Percentiles rank a stretch among this genome's conserved stretches.
These are phyloP conservation scores for Ceratotherium simum DNA, from an alignment of 2,113 vertebrate genomes.

Conservation along the genomic window DNA sequence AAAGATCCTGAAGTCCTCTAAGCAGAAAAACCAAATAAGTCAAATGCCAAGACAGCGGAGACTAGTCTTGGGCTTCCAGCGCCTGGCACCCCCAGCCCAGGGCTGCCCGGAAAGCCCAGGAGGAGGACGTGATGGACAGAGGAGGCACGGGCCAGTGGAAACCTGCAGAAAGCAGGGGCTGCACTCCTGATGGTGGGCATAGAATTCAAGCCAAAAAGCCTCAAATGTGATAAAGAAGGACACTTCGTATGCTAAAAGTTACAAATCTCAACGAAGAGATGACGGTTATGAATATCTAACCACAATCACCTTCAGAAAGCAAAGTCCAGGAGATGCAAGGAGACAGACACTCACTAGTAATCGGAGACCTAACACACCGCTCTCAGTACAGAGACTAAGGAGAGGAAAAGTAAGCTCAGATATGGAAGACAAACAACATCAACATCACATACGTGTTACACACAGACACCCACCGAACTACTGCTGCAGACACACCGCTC, in stretches of 20 bases:
- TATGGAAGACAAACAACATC: too few relatives aligned
- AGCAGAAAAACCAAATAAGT: not conserved
- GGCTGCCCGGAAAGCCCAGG: too few relatives aligned
- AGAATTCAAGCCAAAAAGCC: not conserved
- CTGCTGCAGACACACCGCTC: rapidly evolving
- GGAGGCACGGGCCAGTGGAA: not conserved
- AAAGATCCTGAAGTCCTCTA: not conserved
- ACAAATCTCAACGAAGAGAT: not conserved
- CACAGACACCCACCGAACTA: too few relatives aligned
- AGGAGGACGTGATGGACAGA: too few relatives aligned
- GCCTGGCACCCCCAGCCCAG: not conserved
- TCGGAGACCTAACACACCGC: not conserved
- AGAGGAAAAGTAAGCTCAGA: too few relatives aligned
- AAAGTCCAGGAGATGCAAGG: not conserved
- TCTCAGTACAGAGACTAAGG: not conserved
- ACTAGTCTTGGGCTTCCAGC: rapidly evolving
- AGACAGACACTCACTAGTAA: not conserved
- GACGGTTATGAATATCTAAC: too few relatives aligned
- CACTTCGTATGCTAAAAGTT: too few relatives aligned
- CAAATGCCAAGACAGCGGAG: not conserved
- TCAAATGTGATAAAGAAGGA: too few relatives aligned
- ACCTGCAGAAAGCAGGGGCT: not conserved
- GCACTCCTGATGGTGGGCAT: not conserved
- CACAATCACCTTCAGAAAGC: too few relatives aligned
- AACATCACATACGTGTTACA: too few relatives aligned